These are phyloP conservation scores for Brachyistius frenatus DNA, from an alignment of 2,113 vertebrate genomes.

Conservation along the genomic window DNA sequence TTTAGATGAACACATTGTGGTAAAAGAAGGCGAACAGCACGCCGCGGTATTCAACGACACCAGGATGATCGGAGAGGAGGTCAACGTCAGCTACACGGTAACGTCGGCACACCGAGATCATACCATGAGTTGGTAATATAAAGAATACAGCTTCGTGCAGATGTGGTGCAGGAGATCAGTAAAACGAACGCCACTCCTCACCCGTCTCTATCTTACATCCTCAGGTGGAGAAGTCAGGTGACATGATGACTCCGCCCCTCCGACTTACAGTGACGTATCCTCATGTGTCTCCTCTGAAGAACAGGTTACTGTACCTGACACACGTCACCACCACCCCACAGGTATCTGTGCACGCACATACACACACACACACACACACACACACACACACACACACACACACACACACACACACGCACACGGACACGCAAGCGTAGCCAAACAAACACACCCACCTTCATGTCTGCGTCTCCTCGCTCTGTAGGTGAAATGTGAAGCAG, in stretches of 20 bases:
- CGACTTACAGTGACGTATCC: constrained; percentile 88
- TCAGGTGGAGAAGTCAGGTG: constrained; percentile 87
- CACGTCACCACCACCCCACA: constrained; percentile 81
- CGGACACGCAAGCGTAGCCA: too few relatives aligned
- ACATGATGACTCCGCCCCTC: constrained; percentile 85
- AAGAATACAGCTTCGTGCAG: neutral
- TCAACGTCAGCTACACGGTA: constrained; percentile 92
- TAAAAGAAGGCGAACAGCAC: constrained; percentile 88
- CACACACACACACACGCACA: neutral
- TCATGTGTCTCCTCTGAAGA: constrained; percentile 81
- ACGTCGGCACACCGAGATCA: constrained; percentile 58
- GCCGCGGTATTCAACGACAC: constrained; percentile 87
- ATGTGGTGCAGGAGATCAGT: neutral
- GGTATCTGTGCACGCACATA: constrained; percentile 72
- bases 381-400: neutral
- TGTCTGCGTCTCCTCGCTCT: constrained; percentile 42
- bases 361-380: neutral
- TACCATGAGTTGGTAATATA: neutral
- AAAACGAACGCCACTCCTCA: neutral
- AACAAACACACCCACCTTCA: neutral
- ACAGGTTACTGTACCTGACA: constrained; percentile 89
- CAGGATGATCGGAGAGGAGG: constrained; percentile 88
- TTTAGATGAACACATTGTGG: constrained; percentile 86
- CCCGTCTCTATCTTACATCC: neutral
- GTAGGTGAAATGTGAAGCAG: constrained; percentile 84